Conservation (phyloP, 2,113 vertebrate genomes). For the Mustelus asterias region DNA sequence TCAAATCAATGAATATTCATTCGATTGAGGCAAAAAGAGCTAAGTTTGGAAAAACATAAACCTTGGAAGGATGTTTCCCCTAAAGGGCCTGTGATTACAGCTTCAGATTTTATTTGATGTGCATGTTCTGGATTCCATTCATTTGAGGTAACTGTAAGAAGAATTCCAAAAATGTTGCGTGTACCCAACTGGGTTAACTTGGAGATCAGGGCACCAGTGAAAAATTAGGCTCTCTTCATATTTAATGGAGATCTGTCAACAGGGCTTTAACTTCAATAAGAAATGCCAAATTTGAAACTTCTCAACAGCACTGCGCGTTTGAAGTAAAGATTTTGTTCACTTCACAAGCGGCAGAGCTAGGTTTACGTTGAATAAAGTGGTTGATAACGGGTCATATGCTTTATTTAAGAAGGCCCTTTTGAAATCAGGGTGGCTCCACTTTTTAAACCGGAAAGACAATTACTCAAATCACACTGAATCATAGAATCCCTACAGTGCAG, state of each 20-base stretch:
- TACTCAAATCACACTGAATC: neutral
- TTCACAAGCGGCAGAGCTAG: neutral
- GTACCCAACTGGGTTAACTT: slow-evolving; percentile 15
- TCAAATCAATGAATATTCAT: neutral
- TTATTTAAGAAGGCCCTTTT: neutral
- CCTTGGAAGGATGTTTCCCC: neutral
- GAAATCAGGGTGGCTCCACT: neutral
- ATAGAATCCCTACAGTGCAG: no score
- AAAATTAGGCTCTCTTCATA: neutral
- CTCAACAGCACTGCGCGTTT: neutral
- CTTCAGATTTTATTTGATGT: neutral
- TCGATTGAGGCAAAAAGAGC: neutral
- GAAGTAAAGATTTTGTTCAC: neutral
- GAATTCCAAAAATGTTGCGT: slow-evolving; percentile 26
- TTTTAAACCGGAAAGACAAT: neutral
- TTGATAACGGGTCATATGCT: neutral
- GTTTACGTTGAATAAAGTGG: neutral
- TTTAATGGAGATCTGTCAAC: neutral
- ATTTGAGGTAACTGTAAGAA: neutral
- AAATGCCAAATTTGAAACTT: neutral
- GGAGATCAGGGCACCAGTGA: neutral
- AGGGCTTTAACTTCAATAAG: neutral
- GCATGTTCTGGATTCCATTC: slow-evolving; percentile 12
- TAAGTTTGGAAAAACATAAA: neutral
- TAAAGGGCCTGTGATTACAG: neutral